phyloP scores from a whole-genome alignment of 2,888 invertebrate genomes.

The Caenorhabditis parvicauda region DNA sequence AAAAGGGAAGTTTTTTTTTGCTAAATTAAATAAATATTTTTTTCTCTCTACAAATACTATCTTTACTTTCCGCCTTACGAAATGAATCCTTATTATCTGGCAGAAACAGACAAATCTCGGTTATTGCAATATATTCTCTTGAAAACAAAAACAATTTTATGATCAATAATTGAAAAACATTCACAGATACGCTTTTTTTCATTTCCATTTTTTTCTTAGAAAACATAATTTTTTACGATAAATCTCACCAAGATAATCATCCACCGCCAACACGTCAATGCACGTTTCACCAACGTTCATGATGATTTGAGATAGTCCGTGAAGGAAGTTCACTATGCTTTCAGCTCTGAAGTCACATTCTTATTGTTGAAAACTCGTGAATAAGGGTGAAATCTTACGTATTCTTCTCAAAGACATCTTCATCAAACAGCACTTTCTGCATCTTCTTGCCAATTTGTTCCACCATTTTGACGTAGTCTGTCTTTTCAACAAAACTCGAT shows the following conservation, averaged over 20 bases:
- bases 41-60: too few relatives aligned
- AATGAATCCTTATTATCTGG: too few relatives aligned
- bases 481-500: conserved; percentile 31
- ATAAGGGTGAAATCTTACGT: conserved; percentile 9
- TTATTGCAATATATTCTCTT: too few relatives aligned
- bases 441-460: conserved; percentile 8
- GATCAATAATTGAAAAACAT: neutral
- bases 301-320: conserved; percentile 12
- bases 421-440: conserved; percentile 10
- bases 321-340: conserved; percentile 7
- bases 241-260: too few relatives aligned
- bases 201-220: too few relatives aligned
- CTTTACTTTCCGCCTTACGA: too few relatives aligned
- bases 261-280: too few relatives aligned
- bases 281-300: conserved; percentile 17
- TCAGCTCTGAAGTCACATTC: conserved; percentile 7
- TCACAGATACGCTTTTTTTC: conserved; percentile 3
- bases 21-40: too few relatives aligned
- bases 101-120: too few relatives aligned
- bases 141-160: neutral
- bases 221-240: too few relatives aligned
- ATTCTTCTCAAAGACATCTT: conserved; percentile 25
- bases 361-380: neutral
- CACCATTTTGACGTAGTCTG: conserved; percentile 10
- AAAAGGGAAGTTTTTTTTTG: too few relatives aligned